Evolutionary conservation across 2,797 vertebrate genomes (phyloP), one percentile per base, ranked within the genome.

Genomic region (Danionella dracula): DNA sequence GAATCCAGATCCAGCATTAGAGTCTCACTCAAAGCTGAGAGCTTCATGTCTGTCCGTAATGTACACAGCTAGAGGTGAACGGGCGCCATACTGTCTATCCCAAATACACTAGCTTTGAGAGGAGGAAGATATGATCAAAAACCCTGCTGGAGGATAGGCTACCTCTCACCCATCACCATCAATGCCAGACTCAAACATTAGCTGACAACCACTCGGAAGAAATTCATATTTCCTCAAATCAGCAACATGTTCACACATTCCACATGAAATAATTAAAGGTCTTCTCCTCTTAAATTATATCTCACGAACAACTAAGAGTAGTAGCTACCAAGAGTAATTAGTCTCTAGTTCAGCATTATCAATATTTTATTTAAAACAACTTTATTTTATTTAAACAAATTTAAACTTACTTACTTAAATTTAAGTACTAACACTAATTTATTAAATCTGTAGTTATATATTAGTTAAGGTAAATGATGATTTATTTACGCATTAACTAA

Each of bases 61-160:
- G 59, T 79, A 79, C 72, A 79, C 76, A 78, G 23, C 23, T 27
- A 27, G 64, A 65, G 34, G 38, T 55, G 77, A 51, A 40, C n/a
- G 77, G 77, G 75, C 77, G 79, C 79, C 79, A 70, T 57, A 38
- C 76, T 73, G 79, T 81, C 75, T 79, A 68, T 37, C 19, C 42
- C n/a, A 38, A 48, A 55, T 8, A 61, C 35, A 45, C 29, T 69
- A 45, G 50, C 49, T 67, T 60, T 71, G 46, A 66, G 23, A 56
- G 59, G 59, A 67, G 55, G 49, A 46, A 74, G 51, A 70, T 63
- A 61, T 76, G 73, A 81, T 72, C 64, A 65, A 78, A 72, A 65
- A 66, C 50, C 62, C 59, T 48, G 67, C 59, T 59, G 66, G 59
- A 62, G n/a, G 27, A 58, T 44, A 60, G 60, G 56, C 70, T 70